phyloP scores from a whole-genome alignment of 92 coral and sea anemone genomes.

The Zoanthus sociatus region DNA sequence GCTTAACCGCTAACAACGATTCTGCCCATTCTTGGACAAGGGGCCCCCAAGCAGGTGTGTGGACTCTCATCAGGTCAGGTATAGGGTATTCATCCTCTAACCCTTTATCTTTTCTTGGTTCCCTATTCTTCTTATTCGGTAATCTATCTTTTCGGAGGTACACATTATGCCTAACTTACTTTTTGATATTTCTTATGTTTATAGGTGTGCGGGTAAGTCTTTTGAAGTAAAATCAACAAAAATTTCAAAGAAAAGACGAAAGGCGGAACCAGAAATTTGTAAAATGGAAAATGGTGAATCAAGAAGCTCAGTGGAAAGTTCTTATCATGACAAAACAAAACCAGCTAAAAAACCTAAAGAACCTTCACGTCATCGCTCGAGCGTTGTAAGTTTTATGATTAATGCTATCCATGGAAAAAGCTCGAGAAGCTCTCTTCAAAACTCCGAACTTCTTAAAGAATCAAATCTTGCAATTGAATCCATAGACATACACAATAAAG shows the following conservation, averaged over 20 bases:
- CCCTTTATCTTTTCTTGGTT: too few species aligned
- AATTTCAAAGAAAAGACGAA: conserved; percentile 57
- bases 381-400: conserved; percentile 57
- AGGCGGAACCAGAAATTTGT: background rate
- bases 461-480: background rate
- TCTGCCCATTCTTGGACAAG: too few species aligned
- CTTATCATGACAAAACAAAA: background rate
- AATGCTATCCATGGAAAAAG: conserved; percentile 28
- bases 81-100: too few species aligned
- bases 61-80: too few species aligned
- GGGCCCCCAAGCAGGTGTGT: too few species aligned
- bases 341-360: background rate
- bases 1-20: too few species aligned
- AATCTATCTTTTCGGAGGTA: background rate
- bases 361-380: conserved; percentile 15
- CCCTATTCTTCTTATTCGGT: too few species aligned
- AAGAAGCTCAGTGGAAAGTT: background rate
- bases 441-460: background rate
- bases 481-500: background rate
- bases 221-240: conserved; percentile 67
- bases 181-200: background rate
- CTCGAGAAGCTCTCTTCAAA: background rate
- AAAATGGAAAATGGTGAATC: background rate
- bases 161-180: background rate
- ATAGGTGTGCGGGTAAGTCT: conserved; percentile 69